Percentiles rank a stretch among this genome's conserved stretches.
phyloP scores from a whole-genome alignment of 2,888 invertebrate species.

The Cremastobaeus sp. region DNA sequence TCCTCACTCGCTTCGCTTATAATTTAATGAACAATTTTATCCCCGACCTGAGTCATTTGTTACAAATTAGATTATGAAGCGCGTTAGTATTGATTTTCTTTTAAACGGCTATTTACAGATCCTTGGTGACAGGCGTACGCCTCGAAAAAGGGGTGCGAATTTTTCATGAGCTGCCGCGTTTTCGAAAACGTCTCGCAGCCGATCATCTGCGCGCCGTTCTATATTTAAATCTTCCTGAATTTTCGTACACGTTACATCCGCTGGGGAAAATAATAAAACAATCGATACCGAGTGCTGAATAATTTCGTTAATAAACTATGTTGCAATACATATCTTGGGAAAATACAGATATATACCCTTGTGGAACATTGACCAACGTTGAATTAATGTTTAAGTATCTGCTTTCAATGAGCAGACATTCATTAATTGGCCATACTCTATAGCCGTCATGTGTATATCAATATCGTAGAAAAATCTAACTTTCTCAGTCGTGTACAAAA shows the following conservation, averaged over 20 bases:
- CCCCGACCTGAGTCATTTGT: neutral
- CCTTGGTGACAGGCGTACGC: neutral
- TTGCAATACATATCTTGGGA: slow-evolving; percentile 26
- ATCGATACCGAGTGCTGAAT: slow-evolving; percentile 30
- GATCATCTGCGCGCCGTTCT: neutral
- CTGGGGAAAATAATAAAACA: slow-evolving; percentile 16
- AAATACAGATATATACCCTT: slow-evolving; percentile 28
- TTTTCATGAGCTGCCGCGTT: neutral
- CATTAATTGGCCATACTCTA: slow-evolving; percentile 21
- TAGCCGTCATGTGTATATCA: slow-evolving; percentile 4
- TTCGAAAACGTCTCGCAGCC: neutral
- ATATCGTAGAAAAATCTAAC: neutral
- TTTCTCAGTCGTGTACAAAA: too few species aligned
- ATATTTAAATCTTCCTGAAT: slow-evolving; percentile 11
- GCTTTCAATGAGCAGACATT: slow-evolving; percentile 25
- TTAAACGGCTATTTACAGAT: slow-evolving; percentile 25
- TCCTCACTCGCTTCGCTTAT: neutral
- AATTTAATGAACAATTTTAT: slow-evolving; percentile 25
- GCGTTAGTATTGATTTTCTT: slow-evolving; percentile 9
- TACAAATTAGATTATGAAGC: slow-evolving; percentile 11
- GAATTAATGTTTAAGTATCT: slow-evolving; percentile 39
- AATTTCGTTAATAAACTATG: slow-evolving; percentile 34
- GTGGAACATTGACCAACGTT: slow-evolving; percentile 23
- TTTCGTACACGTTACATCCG: neutral
- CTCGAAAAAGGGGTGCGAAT: slow-evolving; percentile 1